Base-by-base conservation (phyloP, 2,888 invertebrate species). In the Keiferia lycopersicella region DNA sequence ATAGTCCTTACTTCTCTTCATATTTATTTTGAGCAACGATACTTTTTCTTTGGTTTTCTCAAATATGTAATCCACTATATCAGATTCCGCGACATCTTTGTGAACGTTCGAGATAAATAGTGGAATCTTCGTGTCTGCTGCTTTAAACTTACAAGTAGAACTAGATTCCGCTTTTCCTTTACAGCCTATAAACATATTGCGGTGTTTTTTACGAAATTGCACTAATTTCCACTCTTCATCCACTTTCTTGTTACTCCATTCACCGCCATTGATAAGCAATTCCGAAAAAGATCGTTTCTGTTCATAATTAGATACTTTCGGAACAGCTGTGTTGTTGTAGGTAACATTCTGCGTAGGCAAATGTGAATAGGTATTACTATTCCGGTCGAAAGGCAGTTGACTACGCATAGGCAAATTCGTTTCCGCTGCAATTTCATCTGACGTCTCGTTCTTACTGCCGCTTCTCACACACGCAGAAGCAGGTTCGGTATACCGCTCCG, bases 61-160 rank as follows among this genome's bases (percentile, higher is more conserved):
- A 0, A 16, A 22, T 10, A 67, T 64, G 20, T 70, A 68, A 0
- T 68, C 30, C 0, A 51, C 30, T 11, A 69, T 68, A 41, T 68
- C 68, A 1, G 11, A 39, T 26, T 68, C 69, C 0, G 16, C 11
- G 0, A 63, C 45, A 2, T 67, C 67, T 20, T 62, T 67, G 53
- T 70, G 66, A 2, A 70, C 53, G 11, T 66, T 70, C 6, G 66
- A 64, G 2, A 68, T 67, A 63, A 70, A 65, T 11, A 68, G 20
- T 16, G 66, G 64, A 11, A 65, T 51, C 41, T 67, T 66, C 10
- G 59, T 57, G 2, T 67, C 68, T 0, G 66, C 67, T 12, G 67
- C 67, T 18, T 61, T 69, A 63, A 68, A 66, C 2, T 64, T 66
- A 39, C 39, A 39, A 39, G 39, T 39, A 39, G 39, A 39, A 39